Evolutionary conservation across 1,140 invertebrate genomes (phyloP), one percentile per base, ranked within the genome.

Genomic region (Lepidurus apus): DNA sequence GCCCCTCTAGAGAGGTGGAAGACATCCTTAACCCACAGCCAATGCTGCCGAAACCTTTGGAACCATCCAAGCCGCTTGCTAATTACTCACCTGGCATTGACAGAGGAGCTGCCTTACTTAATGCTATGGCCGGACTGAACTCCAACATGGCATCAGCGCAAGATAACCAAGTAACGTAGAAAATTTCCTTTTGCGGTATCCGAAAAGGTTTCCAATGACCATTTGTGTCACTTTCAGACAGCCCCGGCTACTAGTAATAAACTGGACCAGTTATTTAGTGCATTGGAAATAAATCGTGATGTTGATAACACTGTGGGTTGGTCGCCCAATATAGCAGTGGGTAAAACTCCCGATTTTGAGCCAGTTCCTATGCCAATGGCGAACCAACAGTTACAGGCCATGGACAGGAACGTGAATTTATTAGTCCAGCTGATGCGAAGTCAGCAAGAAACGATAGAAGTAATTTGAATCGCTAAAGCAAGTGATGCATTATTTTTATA

Each of bases 1-100:
- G 92, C 84, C 93, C 94, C 8, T 95, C 93, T 81, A 88, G 93
- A 79, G 94, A 96, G 86, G 94, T 96, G 1, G 88, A 92, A 83
- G 91, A 93, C 84, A 93, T 93, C 75, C 83, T 93, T 78, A 90
- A 90, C 13, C 85, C 90, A 34, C 65, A 74, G 53, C 74, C 74
- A 7, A 9, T 74, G 42, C 53, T 13, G 8, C 53, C 53, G 6
- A 13, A 65, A 17, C 17, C 53, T 5, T 5, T 65, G 53, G 53
- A 65, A 65, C 53, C 53, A n/a, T 21, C 53, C 53, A 65, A 13
- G 3, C 53, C 34, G 3, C 34, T 34, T 34, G 1, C 34, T 34
- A 34, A 65, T 65, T 65, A 65, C 21, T 65, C 53, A 65, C 53
- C 53, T 21, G 53, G 53, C 8, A 65, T 65, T n/a, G 53, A 65